A percentile compares a stretch with the other conserved stretches of the same genome.
These are phyloP conservation scores for Mungos mungo DNA, from an alignment of 2,113 vertebrate genomes.

Conservation along the genomic window DNA sequence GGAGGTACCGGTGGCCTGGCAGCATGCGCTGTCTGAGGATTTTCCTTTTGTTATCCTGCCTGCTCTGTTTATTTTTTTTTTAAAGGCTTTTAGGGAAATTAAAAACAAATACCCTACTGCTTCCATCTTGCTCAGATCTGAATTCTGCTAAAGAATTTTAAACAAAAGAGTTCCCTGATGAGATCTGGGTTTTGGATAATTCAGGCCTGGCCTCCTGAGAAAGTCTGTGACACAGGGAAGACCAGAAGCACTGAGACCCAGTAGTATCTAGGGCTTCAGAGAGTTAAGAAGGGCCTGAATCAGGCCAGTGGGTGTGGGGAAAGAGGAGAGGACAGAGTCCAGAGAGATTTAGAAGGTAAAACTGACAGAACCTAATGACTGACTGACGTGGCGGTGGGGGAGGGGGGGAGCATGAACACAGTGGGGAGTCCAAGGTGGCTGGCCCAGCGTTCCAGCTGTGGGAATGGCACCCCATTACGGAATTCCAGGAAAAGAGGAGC, in stretches of 20 bases:
- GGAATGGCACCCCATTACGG: not conserved
- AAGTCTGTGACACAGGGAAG: not conserved
- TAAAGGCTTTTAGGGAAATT: not conserved
- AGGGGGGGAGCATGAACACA: not conserved
- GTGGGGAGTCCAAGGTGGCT: not conserved
- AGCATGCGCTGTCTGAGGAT: not conserved
- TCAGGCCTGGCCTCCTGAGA: not conserved
- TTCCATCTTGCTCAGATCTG: not conserved
- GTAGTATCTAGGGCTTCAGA: not conserved
- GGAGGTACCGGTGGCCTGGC: not conserved
- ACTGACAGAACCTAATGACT: not conserved
- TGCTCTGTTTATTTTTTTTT: not conserved
- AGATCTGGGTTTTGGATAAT: not conserved
- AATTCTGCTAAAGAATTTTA: not conserved
- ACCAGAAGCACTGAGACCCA: not conserved
- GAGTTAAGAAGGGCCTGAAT: not conserved
- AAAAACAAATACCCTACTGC: not conserved
- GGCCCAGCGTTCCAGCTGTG: not conserved
- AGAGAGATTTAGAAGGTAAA: not conserved
- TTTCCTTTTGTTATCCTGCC: not conserved
- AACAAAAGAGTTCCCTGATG: not conserved
- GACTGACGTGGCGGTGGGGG: not conserved
- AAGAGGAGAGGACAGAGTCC: not conserved
- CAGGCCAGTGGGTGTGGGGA: not conserved
- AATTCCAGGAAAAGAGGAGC: no score